phyloP scores from a whole-genome alignment of 1,140 invertebrate genomes.

The Amphibalanus amphitrite region DNA sequence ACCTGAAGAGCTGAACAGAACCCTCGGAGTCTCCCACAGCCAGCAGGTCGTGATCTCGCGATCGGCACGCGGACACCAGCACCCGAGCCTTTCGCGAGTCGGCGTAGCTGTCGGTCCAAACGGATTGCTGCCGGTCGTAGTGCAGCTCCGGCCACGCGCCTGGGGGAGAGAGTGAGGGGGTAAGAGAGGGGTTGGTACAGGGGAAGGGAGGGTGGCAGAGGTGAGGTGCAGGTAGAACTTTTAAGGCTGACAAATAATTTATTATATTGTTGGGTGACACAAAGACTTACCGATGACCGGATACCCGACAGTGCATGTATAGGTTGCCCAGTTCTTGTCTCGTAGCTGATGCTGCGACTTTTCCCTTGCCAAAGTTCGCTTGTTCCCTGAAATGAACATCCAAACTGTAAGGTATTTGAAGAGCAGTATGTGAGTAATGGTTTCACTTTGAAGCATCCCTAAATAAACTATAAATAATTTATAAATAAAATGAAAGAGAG shows the following conservation, averaged over 20 bases:
- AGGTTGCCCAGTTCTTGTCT: conserved; percentile 71
- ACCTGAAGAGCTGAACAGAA: conserved; percentile 72
- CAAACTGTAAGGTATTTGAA: no score
- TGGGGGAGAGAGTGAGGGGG: not conserved
- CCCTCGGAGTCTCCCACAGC: conserved; percentile 79
- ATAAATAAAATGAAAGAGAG: no score
- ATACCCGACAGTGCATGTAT: conserved; percentile 65
- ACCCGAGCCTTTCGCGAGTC: conserved; percentile 67
- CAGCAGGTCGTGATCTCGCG: conserved; percentile 60
- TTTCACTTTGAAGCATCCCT: no score
- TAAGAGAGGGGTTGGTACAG: no score
- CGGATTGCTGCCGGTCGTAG: not conserved
- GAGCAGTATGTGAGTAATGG: no score
- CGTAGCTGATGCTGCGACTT: conserved; percentile 72
- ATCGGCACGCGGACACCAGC: conserved; percentile 58
- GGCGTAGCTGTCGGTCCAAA: conserved; percentile 56
- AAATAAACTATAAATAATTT: no score
- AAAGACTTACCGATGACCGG: conserved; percentile 53
- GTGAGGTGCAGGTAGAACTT: no score
- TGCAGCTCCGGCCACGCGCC: conserved; percentile 4
- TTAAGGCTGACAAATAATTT: no score
- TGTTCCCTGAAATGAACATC: conserved; percentile 47
- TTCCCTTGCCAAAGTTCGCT: conserved; percentile 60
- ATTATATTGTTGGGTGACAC: no score
- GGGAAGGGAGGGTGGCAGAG: no score